Conservation (phyloP, 2,113 vertebrate genomes). For the Pelmatolapia mariae region DNA sequence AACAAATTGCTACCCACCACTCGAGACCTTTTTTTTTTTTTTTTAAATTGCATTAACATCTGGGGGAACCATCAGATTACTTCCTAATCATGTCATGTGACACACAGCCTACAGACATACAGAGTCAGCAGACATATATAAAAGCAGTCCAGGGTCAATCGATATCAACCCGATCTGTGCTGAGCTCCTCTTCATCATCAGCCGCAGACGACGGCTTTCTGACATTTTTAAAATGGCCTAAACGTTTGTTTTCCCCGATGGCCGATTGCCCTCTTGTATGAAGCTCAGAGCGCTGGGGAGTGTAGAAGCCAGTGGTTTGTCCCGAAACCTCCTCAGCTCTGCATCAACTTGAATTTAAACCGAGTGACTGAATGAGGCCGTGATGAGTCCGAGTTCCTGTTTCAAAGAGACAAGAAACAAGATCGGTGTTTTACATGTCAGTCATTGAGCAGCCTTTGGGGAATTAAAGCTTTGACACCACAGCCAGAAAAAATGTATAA, state of each 20-base stretch:
- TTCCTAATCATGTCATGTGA: not conserved
- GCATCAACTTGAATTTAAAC: not conserved
- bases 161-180: not conserved
- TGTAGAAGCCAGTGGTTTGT: not conserved
- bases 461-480: not conserved
- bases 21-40: not conserved
- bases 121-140: not conserved
- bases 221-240: not conserved
- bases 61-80: not conserved
- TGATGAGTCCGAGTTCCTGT: not conserved
- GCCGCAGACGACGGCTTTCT: not conserved
- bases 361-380: not conserved
- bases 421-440: not conserved
- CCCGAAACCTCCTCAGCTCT: not conserved
- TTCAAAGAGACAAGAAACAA: not conserved
- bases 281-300: not conserved
- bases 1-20: not conserved
- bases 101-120: not conserved
- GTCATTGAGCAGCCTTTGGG: not conserved
- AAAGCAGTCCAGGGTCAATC: not conserved
- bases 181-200: not conserved
- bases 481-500: not conserved
- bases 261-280: not conserved
- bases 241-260: not conserved
- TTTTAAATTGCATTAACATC: not conserved